Evolutionary conservation across 2,113 vertebrate species (phyloP), one percentile per base, ranked within the genome.

Genomic region (Coreoperca whiteheadi): DNA sequence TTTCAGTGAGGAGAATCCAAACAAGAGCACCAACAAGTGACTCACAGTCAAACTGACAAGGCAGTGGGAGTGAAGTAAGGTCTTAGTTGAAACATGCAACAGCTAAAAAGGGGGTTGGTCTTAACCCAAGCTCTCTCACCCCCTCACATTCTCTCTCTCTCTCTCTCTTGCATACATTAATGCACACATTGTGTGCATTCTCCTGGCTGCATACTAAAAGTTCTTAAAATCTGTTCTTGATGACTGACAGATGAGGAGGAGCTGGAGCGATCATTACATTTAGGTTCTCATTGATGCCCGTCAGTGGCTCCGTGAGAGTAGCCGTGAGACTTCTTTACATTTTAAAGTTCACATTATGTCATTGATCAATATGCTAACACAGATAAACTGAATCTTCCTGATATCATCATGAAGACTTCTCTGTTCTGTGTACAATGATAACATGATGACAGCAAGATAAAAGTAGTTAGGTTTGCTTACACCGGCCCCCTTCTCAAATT

Each of bases 51-150:
- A 75, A 90, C 83, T 92, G 89, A 92, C 83, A 71, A 56, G 43
- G 78, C 77, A 79, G 78, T 63, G 70, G 60, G 82, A 89, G 81
- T 77, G 67, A 83, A 87, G 66, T 53, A 25, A 72, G 81, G 87
- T 69, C 61, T 80, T 25, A 84, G 85, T 68, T 87, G 43, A 88
- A 89, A 89, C 92, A 90, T 83, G 88, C 82, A 89, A 53, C 81
- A 65, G 88, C 78, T 88, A 16, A 67, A 34, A 63, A 57, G 84
- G 88, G 90, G 93, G 91, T 51, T 77, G 92, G 87, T 86, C 92
- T 79, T 64, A 78, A 51, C 46, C 39, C 8, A 41, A 57, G 54
- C 61, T 32, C 70, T 48, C 79, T 34, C 57, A 32, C 53, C 7
- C 78, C 1, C 61, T 23, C 66, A 18, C 69, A 41, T 37, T 66